Evolutionary conservation across 2,113 vertebrate species (phyloP), one percentile per base, ranked within the genome.

Genomic region (Chaetura pelagica): DNA sequence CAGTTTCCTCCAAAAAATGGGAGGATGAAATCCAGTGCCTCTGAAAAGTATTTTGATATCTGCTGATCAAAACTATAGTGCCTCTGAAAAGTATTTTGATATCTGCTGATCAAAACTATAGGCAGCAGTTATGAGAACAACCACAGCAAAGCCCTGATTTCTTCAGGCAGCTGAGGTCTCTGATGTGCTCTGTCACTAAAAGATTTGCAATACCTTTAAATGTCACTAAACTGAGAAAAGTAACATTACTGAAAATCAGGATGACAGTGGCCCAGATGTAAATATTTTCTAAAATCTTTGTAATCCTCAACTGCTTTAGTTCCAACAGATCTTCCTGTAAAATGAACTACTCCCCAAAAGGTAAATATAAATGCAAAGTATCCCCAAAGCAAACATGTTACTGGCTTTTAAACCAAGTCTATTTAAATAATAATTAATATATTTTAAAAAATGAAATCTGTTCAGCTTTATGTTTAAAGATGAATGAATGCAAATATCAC

Each of bases 391-490:
- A 95, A 97, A 85, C 80, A 91, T 10, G 27, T 68, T 16, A 10
- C 69, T 95, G 38, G 59, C 87, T 97, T 96, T 97, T 91, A 94
- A 98, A 97, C 92, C 46, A 95, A 94, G 59, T 49, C 73, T 16
- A 94, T 97, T 97, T 92, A 94, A 97, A 97, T 69, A 77, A 92
- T 84, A 89, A 94, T 38, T 8, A 93, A 91, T 73, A 64, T 57
- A 79, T 82, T 80, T 80, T 80, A 81, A 77, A 78, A 93, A 86
- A 96, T 17, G 20, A 66, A 84, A 90, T 94, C 82, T 97, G 82
- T 88, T 97, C 90, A 15, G 48, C 82, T 97, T 97, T 97, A 81
- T 88, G 71, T 95, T 96, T 97, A 94, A 96, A 96, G 94, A 96
- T 66, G 76, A 92, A 90, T 96, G 93, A 81, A 84, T 96, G 97